Evolutionary conservation across 92 coral and sea anemone species (phyloP).

Genomic region (Epizoanthus rinbou): DNA sequence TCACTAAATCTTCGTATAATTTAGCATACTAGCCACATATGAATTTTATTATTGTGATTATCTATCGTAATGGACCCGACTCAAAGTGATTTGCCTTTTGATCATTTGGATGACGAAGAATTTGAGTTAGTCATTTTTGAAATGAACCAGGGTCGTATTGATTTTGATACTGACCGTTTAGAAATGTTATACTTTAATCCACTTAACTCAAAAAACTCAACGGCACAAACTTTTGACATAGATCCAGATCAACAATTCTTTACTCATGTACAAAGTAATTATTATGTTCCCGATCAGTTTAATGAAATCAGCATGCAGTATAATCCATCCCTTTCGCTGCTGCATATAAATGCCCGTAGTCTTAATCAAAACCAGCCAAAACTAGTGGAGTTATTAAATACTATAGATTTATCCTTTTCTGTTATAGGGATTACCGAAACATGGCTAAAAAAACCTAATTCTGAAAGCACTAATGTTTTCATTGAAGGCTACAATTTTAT

Average conservation of each 20-base stretch:
- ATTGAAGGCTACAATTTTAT: slow-evolving; percentile 5
- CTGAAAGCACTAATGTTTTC: no score
- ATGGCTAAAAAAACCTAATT: background rate
- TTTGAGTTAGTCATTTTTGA: background rate
- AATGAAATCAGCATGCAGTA: background rate
- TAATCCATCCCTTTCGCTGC: slow-evolving; percentile 1
- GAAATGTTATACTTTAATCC: slow-evolving; percentile 11
- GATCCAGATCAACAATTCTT: slow-evolving; percentile 13
- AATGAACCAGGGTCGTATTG: slow-evolving; percentile 6
- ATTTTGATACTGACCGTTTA: slow-evolving; percentile 8
- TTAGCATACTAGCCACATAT: slow-evolving; percentile 9
- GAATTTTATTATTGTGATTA: slow-evolving; percentile 15
- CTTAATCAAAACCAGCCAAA: slow-evolving; percentile 2
- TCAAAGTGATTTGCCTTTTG: slow-evolving; percentile 6
- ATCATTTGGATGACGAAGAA: background rate
- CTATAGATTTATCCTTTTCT: background rate
- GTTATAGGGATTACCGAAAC: background rate
- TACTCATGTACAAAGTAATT: background rate
- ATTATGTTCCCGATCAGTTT: background rate
- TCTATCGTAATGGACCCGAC: slow-evolving; percentile 17
- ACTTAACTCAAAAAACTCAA: background rate
- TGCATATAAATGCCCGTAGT: slow-evolving; percentile 13
- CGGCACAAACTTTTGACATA: slow-evolving; percentile 2
- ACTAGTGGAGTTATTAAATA: background rate
- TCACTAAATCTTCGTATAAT: slow-evolving; percentile 9